These are phyloP conservation scores for Byasa hedistus DNA, from an alignment of 2,888 invertebrate genomes.

Conservation along the genomic window DNA sequence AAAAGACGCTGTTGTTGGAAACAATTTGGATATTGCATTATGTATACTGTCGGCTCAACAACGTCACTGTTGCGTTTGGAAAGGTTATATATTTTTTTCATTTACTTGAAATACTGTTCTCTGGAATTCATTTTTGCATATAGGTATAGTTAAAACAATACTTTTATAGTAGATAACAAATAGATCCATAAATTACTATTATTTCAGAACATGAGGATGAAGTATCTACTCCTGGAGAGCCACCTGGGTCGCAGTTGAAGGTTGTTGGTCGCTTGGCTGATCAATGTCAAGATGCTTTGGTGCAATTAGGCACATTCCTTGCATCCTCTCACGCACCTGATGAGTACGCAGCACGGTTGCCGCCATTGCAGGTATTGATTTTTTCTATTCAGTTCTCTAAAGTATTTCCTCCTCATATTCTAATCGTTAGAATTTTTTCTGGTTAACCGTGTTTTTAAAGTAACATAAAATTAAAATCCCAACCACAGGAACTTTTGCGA, in stretches of 20 bases:
- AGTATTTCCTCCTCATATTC: neutral
- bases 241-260: conserved; percentile 89
- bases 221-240: conserved; percentile 65
- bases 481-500: conserved; percentile 86
- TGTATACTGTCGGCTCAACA: conserved; percentile 98
- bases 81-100: conserved; percentile 68
- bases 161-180: neutral
- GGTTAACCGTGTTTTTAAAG: neutral
- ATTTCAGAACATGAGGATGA: conserved; percentile 60
- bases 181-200: neutral
- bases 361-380: conserved; percentile 82
- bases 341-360: conserved; percentile 94
- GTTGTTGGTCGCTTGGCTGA: conserved; percentile 92
- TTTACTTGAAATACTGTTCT: neutral
- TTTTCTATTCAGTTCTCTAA: neutral
- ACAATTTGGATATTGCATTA: conserved; percentile 94
- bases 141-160: neutral
- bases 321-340: conserved; percentile 95
- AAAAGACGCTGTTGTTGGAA: conserved; percentile 96
- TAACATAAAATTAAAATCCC: neutral
- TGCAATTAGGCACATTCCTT: conserved; percentile 98
- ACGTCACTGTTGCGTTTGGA: conserved; percentile 93
- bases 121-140: neutral
- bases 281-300: conserved; percentile 98
- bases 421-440: neutral